phyloP scores from a whole-genome alignment of 2,113 vertebrate genomes.

The Bujurquina vittata region DNA sequence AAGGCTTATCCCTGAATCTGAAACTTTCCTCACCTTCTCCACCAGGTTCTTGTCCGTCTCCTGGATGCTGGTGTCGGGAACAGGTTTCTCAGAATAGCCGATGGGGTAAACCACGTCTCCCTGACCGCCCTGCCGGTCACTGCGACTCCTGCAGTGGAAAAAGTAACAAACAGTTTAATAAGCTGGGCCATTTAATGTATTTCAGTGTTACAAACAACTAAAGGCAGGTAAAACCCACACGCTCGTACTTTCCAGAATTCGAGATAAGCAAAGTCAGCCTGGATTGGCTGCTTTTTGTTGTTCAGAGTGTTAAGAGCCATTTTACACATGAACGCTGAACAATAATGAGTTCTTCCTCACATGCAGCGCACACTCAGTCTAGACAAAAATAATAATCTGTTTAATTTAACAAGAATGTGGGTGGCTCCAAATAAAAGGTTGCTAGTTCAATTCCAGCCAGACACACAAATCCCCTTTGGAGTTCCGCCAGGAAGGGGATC shows the following conservation, averaged over 20 bases:
- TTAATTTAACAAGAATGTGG: too few species aligned
- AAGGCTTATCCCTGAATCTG: background rate
- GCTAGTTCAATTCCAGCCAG: background rate
- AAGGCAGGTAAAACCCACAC: background rate
- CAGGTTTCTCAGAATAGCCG: slow-evolving; percentile 92
- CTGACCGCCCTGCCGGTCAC: slow-evolving; percentile 84
- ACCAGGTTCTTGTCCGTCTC: slow-evolving; percentile 95
- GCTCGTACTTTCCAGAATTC: background rate
- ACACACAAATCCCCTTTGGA: background rate
- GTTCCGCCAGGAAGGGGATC: rapidly evolving
- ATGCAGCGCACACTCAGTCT: too few species aligned
- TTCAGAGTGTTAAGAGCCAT: too few species aligned
- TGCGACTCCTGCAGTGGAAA: slow-evolving; percentile 77
- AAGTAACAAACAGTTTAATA: background rate
- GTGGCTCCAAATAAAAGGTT: background rate
- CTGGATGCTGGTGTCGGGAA: slow-evolving; percentile 93
- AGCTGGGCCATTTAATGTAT: background rate
- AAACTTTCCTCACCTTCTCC: slow-evolving; percentile 85
- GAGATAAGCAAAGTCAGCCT: background rate
- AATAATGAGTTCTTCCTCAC: too few species aligned
- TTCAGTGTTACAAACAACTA: background rate
- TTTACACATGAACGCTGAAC: too few species aligned
- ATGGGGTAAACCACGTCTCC: slow-evolving; percentile 90
- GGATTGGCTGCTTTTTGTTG: background rate
- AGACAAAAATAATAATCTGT: too few species aligned